phyloP scores from a whole-genome alignment of 2,888 invertebrate species.

The Pandemis corylana region DNA sequence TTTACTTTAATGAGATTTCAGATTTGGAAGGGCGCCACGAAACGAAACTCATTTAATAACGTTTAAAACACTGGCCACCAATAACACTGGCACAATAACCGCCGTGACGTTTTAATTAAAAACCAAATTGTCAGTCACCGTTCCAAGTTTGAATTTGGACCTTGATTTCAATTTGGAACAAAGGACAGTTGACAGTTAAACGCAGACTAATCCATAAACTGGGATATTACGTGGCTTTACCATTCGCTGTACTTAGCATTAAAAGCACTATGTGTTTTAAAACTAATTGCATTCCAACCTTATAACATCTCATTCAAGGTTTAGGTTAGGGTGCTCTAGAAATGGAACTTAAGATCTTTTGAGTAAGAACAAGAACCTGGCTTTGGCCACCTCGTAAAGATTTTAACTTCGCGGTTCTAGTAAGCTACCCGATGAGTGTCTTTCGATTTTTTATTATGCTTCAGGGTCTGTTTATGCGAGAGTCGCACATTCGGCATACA shows the following conservation, averaged over 20 bases:
- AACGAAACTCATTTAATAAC: background rate
- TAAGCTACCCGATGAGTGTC: slow-evolving; percentile 12
- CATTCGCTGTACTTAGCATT: background rate
- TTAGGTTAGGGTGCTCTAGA: background rate
- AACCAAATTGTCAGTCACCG: slow-evolving; percentile 31
- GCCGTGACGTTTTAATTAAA: slow-evolving; percentile 33
- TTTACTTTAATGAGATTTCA: too few species aligned
- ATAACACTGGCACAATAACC: slow-evolving; percentile 4
- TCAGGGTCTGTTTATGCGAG: background rate
- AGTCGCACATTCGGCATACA: background rate
- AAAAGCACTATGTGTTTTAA: slow-evolving; percentile 6
- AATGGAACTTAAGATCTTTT: background rate
- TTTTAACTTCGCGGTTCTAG: slow-evolving; percentile 24
- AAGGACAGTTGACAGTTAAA: slow-evolving; percentile 28
- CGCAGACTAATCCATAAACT: slow-evolving; percentile 35
- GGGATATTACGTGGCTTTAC: slow-evolving; percentile 31
- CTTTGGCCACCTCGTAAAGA: slow-evolving; percentile 20
- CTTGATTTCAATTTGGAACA: slow-evolving; percentile 34
- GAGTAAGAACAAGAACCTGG: too few species aligned
- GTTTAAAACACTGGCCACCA: slow-evolving; percentile 14
- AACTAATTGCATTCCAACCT: background rate
- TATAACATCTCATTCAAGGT: background rate
- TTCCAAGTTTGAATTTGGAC: slow-evolving; percentile 33
- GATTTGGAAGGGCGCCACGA: too few species aligned
- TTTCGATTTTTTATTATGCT: slow-evolving; percentile 15